phyloP scores from a whole-genome alignment of 2,888 invertebrate genomes.

The Salticus scenicus region DNA sequence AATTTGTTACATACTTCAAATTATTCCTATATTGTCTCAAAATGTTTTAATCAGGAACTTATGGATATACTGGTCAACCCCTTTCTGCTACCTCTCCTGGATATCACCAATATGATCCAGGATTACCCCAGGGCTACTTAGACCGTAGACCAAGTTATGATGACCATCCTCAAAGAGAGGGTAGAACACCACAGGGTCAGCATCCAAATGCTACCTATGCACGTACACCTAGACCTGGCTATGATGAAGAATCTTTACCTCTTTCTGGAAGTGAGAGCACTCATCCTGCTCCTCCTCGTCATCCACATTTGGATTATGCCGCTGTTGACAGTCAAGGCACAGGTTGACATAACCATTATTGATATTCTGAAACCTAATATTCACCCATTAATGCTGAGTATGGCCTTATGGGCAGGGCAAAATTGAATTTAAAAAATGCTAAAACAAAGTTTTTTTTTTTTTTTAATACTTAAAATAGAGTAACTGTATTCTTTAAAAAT shows the following conservation, averaged over 20 bases:
- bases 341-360: constrained; percentile 10
- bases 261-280: constrained; percentile 28
- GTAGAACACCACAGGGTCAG: constrained; percentile 46
- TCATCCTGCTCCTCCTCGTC: constrained; percentile 36
- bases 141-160: constrained; percentile 72
- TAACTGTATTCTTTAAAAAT: too few relatives aligned
- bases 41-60: constrained; percentile 36
- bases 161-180: constrained; percentile 63
- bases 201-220: constrained; percentile 54
- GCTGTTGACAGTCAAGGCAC: constrained; percentile 66
- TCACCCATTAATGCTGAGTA: too few relatives aligned
- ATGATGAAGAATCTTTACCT: constrained; percentile 70
- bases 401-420: too few relatives aligned
- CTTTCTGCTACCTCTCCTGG: constrained; percentile 61
- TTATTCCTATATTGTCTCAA: too few relatives aligned
- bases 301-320: constrained; percentile 60
- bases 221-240: constrained; percentile 71
- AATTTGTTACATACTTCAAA: too few relatives aligned
- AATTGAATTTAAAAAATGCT: too few relatives aligned
- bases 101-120: constrained; percentile 63
- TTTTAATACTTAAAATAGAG: too few relatives aligned
- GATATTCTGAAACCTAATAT: too few relatives aligned
- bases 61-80: constrained; percentile 61
- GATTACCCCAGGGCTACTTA: constrained; percentile 71
- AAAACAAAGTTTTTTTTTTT: too few relatives aligned